Evolutionary conservation across 2,888 invertebrate species (phyloP).

Genomic region (Rhingia campestris): DNA sequence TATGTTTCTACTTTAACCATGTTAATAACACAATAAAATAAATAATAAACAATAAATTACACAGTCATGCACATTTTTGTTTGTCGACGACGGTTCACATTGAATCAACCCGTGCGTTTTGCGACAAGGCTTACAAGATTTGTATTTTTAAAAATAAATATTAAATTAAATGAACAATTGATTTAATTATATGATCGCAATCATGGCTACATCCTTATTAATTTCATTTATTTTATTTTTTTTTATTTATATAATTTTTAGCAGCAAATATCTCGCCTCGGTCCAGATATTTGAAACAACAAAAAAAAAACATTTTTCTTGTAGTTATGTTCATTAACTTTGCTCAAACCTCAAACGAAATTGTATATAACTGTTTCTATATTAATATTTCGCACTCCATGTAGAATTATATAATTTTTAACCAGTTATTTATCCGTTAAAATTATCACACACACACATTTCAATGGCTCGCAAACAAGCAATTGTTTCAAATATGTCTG

Average conservation of each 20-base stretch:
- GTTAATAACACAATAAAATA: not conserved
- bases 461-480: not conserved
- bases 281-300: constrained; percentile 71
- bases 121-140: constrained; percentile 10
- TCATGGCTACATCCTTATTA: constrained; percentile 64
- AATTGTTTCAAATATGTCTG: constrained; percentile 1
- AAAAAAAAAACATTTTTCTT: constrained; percentile 63
- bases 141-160: constrained; percentile 1
- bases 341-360: constrained; percentile 82
- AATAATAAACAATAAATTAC: not conserved
- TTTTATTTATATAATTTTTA: constrained; percentile 73
- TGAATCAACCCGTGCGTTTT: constrained; percentile 36
- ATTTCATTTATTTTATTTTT: constrained; percentile 53
- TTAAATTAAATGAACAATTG: not conserved
- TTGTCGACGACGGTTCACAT: constrained; percentile 18
- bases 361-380: constrained; percentile 56
- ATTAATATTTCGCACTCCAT: constrained; percentile 55
- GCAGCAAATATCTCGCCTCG: constrained; percentile 75
- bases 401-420: constrained; percentile 75
- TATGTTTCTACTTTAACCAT: not conserved
- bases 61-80: not conserved
- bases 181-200: constrained; percentile 11
- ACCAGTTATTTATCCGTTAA: constrained; percentile 77
- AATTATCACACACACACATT: constrained; percentile 28
- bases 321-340: constrained; percentile 83